Percentiles rank a stretch among this genome's conserved stretches.
Evolutionary conservation across 2,113 vertebrate species (phyloP).

Genomic region (Nymphicus hollandicus): DNA sequence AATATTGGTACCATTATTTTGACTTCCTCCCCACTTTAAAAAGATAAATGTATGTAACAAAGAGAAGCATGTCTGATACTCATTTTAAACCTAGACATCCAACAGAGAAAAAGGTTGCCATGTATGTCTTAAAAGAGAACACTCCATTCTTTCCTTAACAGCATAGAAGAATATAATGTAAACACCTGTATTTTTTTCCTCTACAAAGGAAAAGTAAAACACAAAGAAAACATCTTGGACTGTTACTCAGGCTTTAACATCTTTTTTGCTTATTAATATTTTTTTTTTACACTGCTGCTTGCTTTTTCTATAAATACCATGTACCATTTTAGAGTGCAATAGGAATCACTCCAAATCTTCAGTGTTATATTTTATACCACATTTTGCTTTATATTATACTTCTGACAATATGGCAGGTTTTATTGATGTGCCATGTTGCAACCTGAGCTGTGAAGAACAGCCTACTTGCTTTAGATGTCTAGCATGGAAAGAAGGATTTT

Average conservation of each 20-base stretch:
- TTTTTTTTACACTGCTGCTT: neutral
- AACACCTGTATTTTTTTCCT: neutral
- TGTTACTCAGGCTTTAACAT: neutral
- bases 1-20: neutral
- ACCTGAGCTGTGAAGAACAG: neutral
- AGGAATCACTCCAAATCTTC: neutral
- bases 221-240: neutral
- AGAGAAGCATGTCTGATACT: neutral
- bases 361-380: neutral
- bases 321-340: neutral
- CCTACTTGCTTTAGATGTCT: neutral
- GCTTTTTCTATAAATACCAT: neutral
- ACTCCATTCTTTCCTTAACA: neutral
- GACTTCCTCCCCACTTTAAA: neutral
- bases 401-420: neutral
- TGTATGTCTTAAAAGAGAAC: neutral
- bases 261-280: neutral
- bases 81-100: neutral
- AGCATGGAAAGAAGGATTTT: neutral
- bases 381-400: conserved; percentile 4
- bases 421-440: neutral
- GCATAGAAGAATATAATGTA: neutral
- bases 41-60: neutral
- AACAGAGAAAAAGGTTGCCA: neutral
- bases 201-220: neutral